Evolutionary conservation across 2,113 vertebrate species (phyloP).

Genomic region (Australoheros scitulus): DNA sequence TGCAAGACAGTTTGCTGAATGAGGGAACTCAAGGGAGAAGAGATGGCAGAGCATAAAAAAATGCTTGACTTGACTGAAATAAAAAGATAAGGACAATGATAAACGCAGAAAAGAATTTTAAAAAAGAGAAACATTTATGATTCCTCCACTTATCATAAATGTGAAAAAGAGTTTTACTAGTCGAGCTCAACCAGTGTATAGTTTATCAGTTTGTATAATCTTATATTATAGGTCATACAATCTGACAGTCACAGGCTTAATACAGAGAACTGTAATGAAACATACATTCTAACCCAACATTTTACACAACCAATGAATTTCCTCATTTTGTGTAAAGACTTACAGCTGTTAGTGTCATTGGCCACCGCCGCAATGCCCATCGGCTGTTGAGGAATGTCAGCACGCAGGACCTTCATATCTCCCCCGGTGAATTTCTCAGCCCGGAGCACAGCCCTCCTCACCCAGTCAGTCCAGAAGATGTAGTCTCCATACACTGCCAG

Average conservation of each 20-base stretch:
- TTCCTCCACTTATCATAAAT: not conserved
- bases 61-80: not conserved
- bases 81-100: not conserved
- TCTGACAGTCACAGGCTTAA: not conserved
- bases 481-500: constrained; percentile 94
- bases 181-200: not conserved
- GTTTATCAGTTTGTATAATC: not conserved
- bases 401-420: constrained; percentile 93
- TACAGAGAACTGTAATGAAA: not conserved
- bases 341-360: constrained; percentile 98
- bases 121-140: not conserved
- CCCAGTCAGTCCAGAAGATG: constrained; percentile 99
- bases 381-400: constrained; percentile 98
- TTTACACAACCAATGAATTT: not conserved
- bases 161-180: not conserved
- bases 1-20: not conserved
- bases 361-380: constrained; percentile 98
- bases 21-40: constrained; percentile 21
- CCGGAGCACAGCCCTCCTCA: constrained; percentile 92
- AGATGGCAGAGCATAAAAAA: not conserved
- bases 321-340: constrained; percentile 68
- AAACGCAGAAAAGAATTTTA: not conserved
- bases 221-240: too few species aligned
- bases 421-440: constrained; percentile 94
- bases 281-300: not conserved